Evolutionary conservation across 2,888 invertebrate genomes (phyloP), one percentile per base, ranked within the genome.

Genomic region (Trichogramma evanescens): DNA sequence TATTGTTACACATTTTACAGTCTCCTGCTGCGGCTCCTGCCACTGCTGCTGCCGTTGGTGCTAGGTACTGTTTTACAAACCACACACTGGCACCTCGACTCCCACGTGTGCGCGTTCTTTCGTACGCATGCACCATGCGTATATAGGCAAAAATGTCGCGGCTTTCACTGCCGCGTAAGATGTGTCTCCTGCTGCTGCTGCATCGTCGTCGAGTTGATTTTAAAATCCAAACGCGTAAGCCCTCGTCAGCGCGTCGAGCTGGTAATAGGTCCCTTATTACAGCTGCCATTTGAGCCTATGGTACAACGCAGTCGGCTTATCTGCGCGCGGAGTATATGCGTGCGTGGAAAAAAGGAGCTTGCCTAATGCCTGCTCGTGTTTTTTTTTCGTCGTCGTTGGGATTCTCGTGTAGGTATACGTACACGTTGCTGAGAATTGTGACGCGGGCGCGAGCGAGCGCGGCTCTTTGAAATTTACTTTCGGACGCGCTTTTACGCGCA

Each of bases 1-100:
- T 72, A 76, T 77, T 77, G 77, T 77, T 77, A 77, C 75, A 77
- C 72, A 77, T 77, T 77, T 75, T 76, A 76, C 74, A 76, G 74
- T 72, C 72, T 72, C 69, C 72, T 68, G 69, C 72, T 69, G 69
- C 72, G 71, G 72, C 73, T 72, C 67, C 69, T 68, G 51, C 52
- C 57, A 65, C 62, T 62, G 54, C 60, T 62, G 59, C 44, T 13
- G 59, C 44, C 3, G 8, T n/a, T 10, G 6, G 6, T 13, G 8
- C 49, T 7, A 3, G 9, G 49, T 13, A 49, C 49, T 7, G 6
- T 7, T 13, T 49, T 49, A 10, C 26, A 26, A 26, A 26, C 26
- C 26, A 26, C 26, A 26, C 26, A 26, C 26, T 26, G 26, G 66
- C 59, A 63, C 65, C 69, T 67, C 68, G 66, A 72, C 72, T 77